These are phyloP conservation scores for Gallirallus australis DNA, from an alignment of 2,797 vertebrate species.

Conservation along the genomic window DNA sequence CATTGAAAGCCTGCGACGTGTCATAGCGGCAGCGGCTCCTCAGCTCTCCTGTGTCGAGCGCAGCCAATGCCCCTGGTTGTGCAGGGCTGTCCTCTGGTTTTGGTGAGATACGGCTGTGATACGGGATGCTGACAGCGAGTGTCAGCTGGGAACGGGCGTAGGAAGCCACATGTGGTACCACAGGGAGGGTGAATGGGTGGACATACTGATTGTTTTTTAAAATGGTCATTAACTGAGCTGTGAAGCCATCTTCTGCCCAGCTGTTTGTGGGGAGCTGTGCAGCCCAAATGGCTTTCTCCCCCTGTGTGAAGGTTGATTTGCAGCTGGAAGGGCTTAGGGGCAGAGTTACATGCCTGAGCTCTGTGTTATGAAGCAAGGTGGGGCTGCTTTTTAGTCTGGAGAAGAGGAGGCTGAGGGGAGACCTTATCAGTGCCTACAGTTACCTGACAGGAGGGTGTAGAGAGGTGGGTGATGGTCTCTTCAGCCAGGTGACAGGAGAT, in stretches of 20 bases:
- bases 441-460: too few species aligned
- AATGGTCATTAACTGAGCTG: neutral
- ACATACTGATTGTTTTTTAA: neutral
- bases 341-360: fast-evolving
- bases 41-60: neutral
- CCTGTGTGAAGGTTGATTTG: neutral
- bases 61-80: fast-evolving
- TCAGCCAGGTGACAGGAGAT: too few species aligned
- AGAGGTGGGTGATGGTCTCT: too few species aligned
- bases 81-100: neutral
- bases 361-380: neutral
- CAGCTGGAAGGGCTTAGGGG: neutral
- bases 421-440: too few species aligned
- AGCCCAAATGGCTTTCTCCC: too few species aligned
- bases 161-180: fast-evolving
- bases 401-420: too few species aligned
- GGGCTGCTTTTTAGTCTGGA: too few species aligned
- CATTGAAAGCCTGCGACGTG: neutral
- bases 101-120: too few species aligned
- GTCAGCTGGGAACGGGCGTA: fast-evolving
- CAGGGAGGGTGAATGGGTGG: fast-evolving
- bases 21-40: neutral
- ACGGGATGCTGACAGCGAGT: fast-evolving
- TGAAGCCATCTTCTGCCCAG: neutral
- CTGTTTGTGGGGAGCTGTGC: neutral